phyloP scores from a whole-genome alignment of 2,797 vertebrate genomes.

The Australoheros facetus region DNA sequence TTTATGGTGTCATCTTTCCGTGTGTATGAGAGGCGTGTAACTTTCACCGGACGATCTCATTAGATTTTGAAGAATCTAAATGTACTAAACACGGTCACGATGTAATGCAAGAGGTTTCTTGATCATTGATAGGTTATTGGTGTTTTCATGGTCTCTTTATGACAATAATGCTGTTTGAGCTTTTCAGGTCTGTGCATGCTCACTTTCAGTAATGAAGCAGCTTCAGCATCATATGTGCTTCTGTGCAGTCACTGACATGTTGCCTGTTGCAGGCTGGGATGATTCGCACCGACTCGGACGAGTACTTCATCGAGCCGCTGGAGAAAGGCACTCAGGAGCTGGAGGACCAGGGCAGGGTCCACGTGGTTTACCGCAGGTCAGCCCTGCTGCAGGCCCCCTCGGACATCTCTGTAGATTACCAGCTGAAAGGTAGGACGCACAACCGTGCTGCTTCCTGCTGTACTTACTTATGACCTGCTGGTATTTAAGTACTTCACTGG shows the following conservation, averaged over 20 bases:
- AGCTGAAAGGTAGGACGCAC: slow-evolving; percentile 68
- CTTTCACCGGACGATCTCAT: background rate
- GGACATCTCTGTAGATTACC: slow-evolving; percentile 80
- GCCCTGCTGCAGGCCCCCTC: slow-evolving; percentile 74
- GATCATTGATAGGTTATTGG: background rate
- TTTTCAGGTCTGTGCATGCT: accelerated
- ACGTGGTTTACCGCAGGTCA: slow-evolving; percentile 93
- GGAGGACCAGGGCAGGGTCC: slow-evolving; percentile 91
- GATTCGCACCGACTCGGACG: slow-evolving; percentile 92
- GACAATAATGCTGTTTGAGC: accelerated
- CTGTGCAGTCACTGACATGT: background rate
- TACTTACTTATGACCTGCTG: background rate
- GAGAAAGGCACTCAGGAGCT: slow-evolving; percentile 91
- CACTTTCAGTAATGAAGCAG: background rate
- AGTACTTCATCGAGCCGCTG: slow-evolving; percentile 97
- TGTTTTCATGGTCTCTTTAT: background rate
- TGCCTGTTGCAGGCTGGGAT: slow-evolving; percentile 88
- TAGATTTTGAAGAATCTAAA: background rate
- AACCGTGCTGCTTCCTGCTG: accelerated
- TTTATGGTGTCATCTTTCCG: background rate
- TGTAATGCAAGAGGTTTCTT: background rate
- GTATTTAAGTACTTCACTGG: background rate
- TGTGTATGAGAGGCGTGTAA: background rate
- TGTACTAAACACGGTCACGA: background rate
- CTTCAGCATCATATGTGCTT: background rate